phyloP scores from a whole-genome alignment of 1,140 invertebrate species.

The Caenorhabditis briggsae region DNA sequence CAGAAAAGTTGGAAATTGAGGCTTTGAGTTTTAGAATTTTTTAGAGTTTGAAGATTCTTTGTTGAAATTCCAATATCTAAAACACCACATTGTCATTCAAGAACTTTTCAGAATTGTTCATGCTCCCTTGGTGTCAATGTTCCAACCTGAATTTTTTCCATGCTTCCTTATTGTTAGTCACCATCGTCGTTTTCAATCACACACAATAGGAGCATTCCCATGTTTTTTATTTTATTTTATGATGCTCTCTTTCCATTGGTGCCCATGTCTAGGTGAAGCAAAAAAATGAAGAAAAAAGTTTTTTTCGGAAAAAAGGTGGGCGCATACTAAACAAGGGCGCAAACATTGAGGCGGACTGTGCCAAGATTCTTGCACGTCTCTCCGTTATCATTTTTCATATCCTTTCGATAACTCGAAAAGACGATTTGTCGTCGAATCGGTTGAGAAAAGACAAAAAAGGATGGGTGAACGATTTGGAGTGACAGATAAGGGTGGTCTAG shows the following conservation, averaged over 20 bases:
- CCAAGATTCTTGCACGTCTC: not conserved
- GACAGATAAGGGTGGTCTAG: not conserved
- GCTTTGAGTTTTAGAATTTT: too few relatives aligned
- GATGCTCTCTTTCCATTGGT: conserved; percentile 9
- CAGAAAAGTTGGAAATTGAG: too few relatives aligned
- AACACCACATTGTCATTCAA: too few relatives aligned
- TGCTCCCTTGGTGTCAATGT: too few relatives aligned
- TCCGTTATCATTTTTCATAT: too few relatives aligned
- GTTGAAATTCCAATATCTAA: too few relatives aligned
- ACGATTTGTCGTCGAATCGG: not conserved
- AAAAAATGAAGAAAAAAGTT: not conserved
- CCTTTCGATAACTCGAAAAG: not conserved
- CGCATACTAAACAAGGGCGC: conserved; percentile 17
- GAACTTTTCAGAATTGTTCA: too few relatives aligned
- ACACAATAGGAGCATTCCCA: not conserved
- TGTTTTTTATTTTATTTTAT: conserved; percentile 12
- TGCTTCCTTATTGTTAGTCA: conserved; percentile 5
- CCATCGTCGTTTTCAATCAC: not conserved
- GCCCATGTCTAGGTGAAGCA: conserved; percentile 5
- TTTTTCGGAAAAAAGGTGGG: conserved; percentile 6
- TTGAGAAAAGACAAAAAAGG: not conserved
- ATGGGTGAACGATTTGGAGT: not conserved
- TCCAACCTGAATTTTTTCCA: not conserved
- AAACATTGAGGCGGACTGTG: conserved; percentile 19
- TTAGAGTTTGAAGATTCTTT: too few relatives aligned